Evolutionary conservation across 2,113 vertebrate species (phyloP).

Genomic region (Istiophorus platypterus): DNA sequence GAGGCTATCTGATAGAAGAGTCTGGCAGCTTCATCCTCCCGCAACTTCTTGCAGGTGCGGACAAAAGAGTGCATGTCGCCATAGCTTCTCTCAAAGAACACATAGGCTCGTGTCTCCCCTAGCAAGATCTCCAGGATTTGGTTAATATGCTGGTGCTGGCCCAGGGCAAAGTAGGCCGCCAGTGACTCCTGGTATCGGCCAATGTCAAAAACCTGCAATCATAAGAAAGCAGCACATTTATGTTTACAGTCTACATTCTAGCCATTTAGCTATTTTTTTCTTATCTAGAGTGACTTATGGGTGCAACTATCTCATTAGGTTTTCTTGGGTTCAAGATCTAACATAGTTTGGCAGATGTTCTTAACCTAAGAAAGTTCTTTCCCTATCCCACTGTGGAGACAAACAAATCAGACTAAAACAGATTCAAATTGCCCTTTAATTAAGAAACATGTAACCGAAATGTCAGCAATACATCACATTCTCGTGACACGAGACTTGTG

Average conservation of each 20-base stretch:
- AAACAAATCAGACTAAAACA: slow-evolving; percentile 11
- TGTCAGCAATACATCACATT: slow-evolving; percentile 5
- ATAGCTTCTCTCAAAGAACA: slow-evolving; percentile 97
- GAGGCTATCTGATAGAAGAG: slow-evolving; percentile 98
- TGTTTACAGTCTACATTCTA: background rate
- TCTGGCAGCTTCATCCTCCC: slow-evolving; percentile 96
- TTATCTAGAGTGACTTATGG: background rate
- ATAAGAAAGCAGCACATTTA: background rate
- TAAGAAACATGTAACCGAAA: slow-evolving; percentile 7
- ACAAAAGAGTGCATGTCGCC: slow-evolving; percentile 99
- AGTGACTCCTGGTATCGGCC: slow-evolving; percentile 97
- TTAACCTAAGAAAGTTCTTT: background rate
- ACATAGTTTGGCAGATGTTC: background rate
- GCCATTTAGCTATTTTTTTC: background rate
- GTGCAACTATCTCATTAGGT: slow-evolving; percentile 12
- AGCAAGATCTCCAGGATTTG: slow-evolving; percentile 98
- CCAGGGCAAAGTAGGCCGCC: slow-evolving; percentile 96
- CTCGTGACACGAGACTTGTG: slow-evolving; percentile 5
- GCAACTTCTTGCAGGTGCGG: slow-evolving; percentile 98
- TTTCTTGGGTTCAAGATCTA: slow-evolving; percentile 15
- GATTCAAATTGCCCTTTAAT: slow-evolving; percentile 20
- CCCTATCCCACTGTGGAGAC: background rate
- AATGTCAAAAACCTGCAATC: slow-evolving; percentile 93
- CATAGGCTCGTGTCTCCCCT: slow-evolving; percentile 95
- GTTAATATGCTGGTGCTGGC: slow-evolving; percentile 97